Base-by-base conservation (phyloP, 2,888 invertebrate genomes). In the Hypsopygia costalis region DNA sequence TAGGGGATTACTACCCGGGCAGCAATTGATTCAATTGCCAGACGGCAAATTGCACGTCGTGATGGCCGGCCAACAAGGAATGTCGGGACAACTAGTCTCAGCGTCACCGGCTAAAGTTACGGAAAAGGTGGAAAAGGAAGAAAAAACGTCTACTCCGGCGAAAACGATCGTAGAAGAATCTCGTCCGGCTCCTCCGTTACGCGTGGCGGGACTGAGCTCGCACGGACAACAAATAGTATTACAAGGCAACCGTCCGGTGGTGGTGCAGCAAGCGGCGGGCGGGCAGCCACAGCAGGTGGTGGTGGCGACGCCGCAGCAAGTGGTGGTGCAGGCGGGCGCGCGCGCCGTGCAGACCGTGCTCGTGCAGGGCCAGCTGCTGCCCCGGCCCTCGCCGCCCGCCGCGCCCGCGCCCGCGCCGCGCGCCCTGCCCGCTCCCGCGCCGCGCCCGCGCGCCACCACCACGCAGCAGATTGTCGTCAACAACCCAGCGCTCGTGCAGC, bases 21-120 rank as follows among this genome's bases (percentile, higher is more conserved):
- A 98, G 69, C 97, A 98, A 68, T 86, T 98, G 41, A 93, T 98
- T 31, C 96, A 97, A 72, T 94, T 97, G 91, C 94, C 97, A 0
- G 98, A 98, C 75, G 98, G 98, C 0, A 96, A 97, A 71, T 83
- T 98, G 12, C 97, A 98, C 69, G 93, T 98, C 10, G 90, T 95
- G 25, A 93, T 92, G 70, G 91, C 93, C 6, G 90, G 91, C 5
- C 93, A 93, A 63, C 86, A 91, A 32, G 90, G 90, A 9, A 73
- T 83, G 44, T 61, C 74, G 0, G 87, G 88, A 1, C 86, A 87
- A 50, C 60, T 89, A 16, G 81, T 89, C 5, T 76, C 87, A 9
- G 73, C 82, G 1, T 67, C 86, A 6, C 69, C 77, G 2, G 49
- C 48, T n/a, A 34, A 67, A 43, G 51, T 75, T 62, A n/a, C 73